A percentile compares a stretch with the other conserved stretches of the same genome.
phyloP scores from a whole-genome alignment of 2,113 vertebrate genomes.

The Pelobates fuscus region DNA sequence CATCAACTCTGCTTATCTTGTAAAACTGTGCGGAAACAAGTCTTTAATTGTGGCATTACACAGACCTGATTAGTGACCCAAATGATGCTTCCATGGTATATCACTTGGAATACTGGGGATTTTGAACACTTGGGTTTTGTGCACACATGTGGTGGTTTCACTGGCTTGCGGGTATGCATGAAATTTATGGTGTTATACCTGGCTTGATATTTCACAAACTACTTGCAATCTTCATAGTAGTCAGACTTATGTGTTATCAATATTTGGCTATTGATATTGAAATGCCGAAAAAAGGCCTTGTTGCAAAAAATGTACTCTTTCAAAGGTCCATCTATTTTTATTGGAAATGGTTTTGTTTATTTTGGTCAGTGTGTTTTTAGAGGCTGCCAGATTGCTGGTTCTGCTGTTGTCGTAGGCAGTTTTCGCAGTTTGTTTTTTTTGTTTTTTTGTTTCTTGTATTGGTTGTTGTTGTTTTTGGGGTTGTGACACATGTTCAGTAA shows the following conservation, averaged over 20 bases:
- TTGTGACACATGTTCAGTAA: background rate
- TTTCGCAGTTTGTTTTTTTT: background rate
- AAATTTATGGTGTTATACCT: slow-evolving; percentile 6
- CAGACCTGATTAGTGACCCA: too few relatives aligned
- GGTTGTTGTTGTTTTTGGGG: background rate
- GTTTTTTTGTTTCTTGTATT: background rate
- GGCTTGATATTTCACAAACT: slow-evolving; percentile 35
- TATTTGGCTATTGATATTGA: too few relatives aligned
- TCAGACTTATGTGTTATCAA: too few relatives aligned
- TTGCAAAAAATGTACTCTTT: too few relatives aligned
- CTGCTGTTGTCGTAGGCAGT: too few relatives aligned
- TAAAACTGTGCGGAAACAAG: background rate
- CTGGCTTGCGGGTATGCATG: background rate
- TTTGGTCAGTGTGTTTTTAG: background rate
- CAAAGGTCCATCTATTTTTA: too few relatives aligned
- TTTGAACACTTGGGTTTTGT: background rate
- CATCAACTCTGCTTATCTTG: slow-evolving; percentile 12
- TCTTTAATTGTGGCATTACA: background rate
- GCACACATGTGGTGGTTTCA: slow-evolving; percentile 17
- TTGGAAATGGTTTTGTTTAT: too few relatives aligned
- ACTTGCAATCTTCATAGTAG: background rate
- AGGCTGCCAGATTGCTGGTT: too few relatives aligned
- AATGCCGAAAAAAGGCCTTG: too few relatives aligned
- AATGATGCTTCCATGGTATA: background rate
- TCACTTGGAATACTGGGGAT: background rate